Evolutionary conservation across 2,797 vertebrate species (phyloP), one percentile per base, ranked within the genome.

Genomic region (Tympanoctomys barrerae): DNA sequence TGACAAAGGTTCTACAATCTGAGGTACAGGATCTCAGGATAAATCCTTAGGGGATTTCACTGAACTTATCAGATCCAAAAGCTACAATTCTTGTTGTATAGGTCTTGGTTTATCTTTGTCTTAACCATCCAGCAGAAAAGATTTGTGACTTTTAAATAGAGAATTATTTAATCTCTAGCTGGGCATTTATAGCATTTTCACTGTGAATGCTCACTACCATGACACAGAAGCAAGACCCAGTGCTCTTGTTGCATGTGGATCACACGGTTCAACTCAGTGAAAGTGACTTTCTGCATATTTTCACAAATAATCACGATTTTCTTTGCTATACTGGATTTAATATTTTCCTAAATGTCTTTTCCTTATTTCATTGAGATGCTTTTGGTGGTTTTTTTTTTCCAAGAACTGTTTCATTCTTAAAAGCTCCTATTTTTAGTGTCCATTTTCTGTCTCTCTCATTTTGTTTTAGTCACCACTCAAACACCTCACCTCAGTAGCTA

Each of bases 151-250:
- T 96, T 70, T 96, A 92, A 96, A 94, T 36, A 91, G 73, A 90
- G 71, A 91, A 93, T 96, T 91, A 97, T 96, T 94, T 95, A 94
- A 91, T 96, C 61, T 94, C 62, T 61, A 85, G 57, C 91, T 93
- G 87, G 73, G 88, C 59, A 95, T 96, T 96, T 80, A 19, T 19
- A 73, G 70, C 14, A 14, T 85, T 96, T 95, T 95, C 57, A 59
- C 62, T 95, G 94, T 96, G 89, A 96, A 92, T 90, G 57, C 19
- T 90, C 94, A 89, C 68, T 94, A 92, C 54, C 64, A 33, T 92
- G 64, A 94, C 59, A 83, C 77, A 94, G 71, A 92, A n/a, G 79
- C 83, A 95, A 87, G 71, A 94, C 87, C 26, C 42, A 93, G 70
- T 16, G 59, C 42, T 79, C 82, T 70, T 88, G n/a, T 42, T 93